Conservation (phyloP, 2,113 vertebrate genomes). For the Elachura formosa region DNA sequence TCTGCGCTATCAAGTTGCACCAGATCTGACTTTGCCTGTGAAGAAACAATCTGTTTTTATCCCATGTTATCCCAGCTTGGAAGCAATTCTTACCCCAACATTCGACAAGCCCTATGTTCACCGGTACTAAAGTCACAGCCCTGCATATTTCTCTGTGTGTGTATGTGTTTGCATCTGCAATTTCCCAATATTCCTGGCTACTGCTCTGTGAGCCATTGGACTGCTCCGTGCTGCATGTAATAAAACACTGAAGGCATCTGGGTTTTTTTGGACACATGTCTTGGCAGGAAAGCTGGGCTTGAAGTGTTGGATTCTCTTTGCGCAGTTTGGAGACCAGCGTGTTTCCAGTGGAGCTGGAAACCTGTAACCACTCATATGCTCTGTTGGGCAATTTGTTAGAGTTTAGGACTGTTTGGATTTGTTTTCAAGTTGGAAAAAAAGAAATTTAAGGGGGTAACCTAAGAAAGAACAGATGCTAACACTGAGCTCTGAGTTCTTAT, state of each 20-base stretch:
- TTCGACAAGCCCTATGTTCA: neutral
- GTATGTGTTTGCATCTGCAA: slow-evolving; percentile 49
- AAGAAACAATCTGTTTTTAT: neutral
- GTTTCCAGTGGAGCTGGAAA: slow-evolving; percentile 66
- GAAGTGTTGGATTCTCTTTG: slow-evolving; percentile 57
- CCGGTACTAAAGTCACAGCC: slow-evolving; percentile 7
- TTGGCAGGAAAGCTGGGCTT: slow-evolving; percentile 50
- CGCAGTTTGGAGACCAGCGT: slow-evolving; percentile 49
- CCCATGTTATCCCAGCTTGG: neutral
- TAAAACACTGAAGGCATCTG: slow-evolving; percentile 70
- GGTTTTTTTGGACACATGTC: slow-evolving; percentile 65
- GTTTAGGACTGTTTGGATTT: slow-evolving; percentile 52
- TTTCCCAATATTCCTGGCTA: slow-evolving; percentile 63
- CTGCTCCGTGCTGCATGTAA: slow-evolving; percentile 48
- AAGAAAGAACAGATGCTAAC: slow-evolving; percentile 57
- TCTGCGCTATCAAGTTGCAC: neutral
- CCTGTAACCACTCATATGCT: slow-evolving; percentile 55
- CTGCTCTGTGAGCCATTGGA: slow-evolving; percentile 28
- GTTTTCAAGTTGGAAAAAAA: slow-evolving; percentile 46
- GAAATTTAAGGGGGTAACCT: slow-evolving; percentile 12
- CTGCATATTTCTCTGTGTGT: slow-evolving; percentile 2
- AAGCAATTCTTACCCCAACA: neutral
- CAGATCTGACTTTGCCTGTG: neutral
- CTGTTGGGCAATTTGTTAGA: slow-evolving; percentile 57
- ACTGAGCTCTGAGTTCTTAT: slow-evolving; percentile 1